phyloP scores from a whole-genome alignment of 2,888 invertebrate species.

The Apantesis nais region DNA sequence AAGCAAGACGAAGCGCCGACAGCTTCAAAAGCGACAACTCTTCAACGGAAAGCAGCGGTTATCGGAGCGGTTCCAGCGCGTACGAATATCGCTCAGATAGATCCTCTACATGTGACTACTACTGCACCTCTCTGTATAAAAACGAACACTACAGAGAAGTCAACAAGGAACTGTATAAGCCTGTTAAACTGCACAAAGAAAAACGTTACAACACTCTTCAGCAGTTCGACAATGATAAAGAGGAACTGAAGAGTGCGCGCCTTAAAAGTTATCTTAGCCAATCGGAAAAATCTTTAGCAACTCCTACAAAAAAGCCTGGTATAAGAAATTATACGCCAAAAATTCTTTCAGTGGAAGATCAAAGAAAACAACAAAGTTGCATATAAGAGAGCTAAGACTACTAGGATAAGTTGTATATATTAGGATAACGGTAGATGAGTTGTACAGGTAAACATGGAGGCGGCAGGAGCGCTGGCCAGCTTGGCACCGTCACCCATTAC shows the following conservation, averaged over 20 bases:
- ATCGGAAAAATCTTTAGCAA: constrained; percentile 75
- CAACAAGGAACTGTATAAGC: constrained; percentile 81
- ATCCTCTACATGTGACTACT: constrained; percentile 76
- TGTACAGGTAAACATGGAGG: constrained; percentile 73
- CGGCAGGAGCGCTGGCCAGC: constrained; percentile 83
- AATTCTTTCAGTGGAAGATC: constrained; percentile 86
- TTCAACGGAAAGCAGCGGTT: constrained; percentile 79
- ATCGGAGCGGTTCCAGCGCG: constrained; percentile 78
- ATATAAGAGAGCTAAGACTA: constrained; percentile 83
- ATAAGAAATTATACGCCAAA: constrained; percentile 91
- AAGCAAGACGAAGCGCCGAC: constrained; percentile 69
- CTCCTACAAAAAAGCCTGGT: constrained; percentile 82
- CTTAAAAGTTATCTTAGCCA: constrained; percentile 73
- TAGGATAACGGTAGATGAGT: constrained; percentile 77
- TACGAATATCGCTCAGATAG: constrained; percentile 76
- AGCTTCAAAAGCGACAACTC: constrained; percentile 80
- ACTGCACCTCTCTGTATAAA: constrained; percentile 80
- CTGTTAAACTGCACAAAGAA: constrained; percentile 81
- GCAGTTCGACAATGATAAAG: constrained; percentile 72
- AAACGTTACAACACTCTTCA: constrained; percentile 75
- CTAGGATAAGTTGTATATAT: constrained; percentile 81
- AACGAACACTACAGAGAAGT: constrained; percentile 81
- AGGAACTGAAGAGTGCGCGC: constrained; percentile 68
- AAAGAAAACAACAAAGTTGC: constrained; percentile 87
- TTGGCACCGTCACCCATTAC: constrained; percentile 88